phyloP scores from a whole-genome alignment of 2,797 vertebrate genomes.

The Coracias cyanogaster region DNA sequence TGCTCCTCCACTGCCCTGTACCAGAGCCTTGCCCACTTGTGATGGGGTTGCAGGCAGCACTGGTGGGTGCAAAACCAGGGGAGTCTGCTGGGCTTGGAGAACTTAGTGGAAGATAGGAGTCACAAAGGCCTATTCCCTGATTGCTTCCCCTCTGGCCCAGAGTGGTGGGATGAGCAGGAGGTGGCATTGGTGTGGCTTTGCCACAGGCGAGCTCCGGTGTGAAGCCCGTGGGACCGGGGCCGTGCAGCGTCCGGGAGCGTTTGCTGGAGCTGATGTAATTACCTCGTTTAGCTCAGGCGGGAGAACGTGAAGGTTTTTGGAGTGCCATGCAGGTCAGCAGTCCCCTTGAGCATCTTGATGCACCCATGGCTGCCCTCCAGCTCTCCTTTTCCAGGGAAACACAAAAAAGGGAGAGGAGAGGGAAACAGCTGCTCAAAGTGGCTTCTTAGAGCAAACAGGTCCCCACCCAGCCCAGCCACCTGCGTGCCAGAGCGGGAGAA shows the following conservation, averaged over 20 bases:
- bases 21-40: background rate
- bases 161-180: rapidly evolving
- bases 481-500: slow-evolving; percentile 21
- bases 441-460: slow-evolving; percentile 58
- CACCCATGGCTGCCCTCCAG: background rate
- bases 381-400: background rate
- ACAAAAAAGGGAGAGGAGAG: background rate
- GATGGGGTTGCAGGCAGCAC: background rate
- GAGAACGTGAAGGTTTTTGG: rapidly evolving
- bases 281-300: rapidly evolving
- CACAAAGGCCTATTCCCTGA: background rate
- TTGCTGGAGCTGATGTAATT: background rate
- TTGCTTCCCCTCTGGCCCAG: background rate
- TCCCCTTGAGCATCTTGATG: rapidly evolving
- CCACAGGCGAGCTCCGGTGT: rapidly evolving
- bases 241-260: rapidly evolving
- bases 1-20: rapidly evolving
- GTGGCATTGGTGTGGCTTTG: background rate
- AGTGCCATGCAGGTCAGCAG: rapidly evolving
- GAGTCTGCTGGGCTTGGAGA: background rate
- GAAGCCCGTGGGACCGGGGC: background rate
- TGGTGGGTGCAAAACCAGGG: rapidly evolving
- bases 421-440: background rate
- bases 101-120: background rate
- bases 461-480: slow-evolving; percentile 52